These are phyloP conservation scores for Tympanoctomys barrerae DNA, from an alignment of 2,797 vertebrate species.

Conservation along the genomic window DNA sequence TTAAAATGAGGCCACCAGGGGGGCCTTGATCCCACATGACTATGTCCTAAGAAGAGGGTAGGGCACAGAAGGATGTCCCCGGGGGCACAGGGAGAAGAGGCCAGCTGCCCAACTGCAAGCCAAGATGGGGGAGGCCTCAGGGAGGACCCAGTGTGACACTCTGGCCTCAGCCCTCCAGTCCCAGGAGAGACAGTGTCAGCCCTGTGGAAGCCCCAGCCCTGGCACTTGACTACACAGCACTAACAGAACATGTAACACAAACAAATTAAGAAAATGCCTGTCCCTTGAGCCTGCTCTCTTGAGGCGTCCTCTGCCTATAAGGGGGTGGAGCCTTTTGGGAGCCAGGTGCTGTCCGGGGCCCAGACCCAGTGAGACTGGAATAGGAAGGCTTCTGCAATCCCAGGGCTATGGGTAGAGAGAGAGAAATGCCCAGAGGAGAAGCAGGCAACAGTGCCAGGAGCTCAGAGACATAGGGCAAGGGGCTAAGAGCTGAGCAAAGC, in stretches of 20 bases:
- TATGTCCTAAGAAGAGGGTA: not conserved
- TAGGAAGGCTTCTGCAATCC: accelerated
- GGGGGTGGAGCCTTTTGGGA: not conserved
- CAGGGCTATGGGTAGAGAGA: not conserved
- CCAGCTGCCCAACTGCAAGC: not conserved
- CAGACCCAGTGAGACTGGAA: accelerated
- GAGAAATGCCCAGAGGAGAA: not conserved
- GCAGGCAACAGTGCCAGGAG: not conserved
- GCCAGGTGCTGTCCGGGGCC: not conserved
- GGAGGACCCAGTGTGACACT: not conserved
- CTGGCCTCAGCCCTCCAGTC: not conserved
- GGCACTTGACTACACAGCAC: not conserved
- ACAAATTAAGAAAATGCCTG: accelerated
- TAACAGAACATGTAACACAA: accelerated
- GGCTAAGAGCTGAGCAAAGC: not conserved
- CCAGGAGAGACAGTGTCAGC: not conserved
- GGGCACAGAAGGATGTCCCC: accelerated
- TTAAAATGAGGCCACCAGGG: not conserved
- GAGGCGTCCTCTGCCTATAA: not conserved
- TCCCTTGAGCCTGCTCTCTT: accelerated
- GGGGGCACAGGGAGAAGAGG: not conserved
- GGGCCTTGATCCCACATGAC: not conserved
- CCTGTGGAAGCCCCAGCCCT: accelerated
- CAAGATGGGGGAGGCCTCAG: not conserved
- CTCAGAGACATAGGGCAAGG: no score